phyloP scores from a whole-genome alignment of 1,140 invertebrate species.

The Pteromalus puparum region DNA sequence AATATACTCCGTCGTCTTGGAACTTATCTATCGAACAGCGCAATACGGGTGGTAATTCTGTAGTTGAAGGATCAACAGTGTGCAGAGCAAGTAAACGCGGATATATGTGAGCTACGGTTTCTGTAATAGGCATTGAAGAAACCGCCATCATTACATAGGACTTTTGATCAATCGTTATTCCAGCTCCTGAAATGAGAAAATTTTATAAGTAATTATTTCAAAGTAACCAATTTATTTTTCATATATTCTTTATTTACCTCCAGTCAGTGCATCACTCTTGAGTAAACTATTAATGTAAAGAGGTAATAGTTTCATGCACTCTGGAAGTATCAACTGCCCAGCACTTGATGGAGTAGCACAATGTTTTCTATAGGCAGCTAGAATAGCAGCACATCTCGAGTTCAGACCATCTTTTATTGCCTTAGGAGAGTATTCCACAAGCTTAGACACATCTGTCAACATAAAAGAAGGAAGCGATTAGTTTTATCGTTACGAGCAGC shows the following conservation, averaged over 20 bases:
- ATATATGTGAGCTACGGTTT: constrained; percentile 91
- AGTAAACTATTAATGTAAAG: constrained; percentile 95
- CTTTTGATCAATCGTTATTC: constrained; percentile 92
- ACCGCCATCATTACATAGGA: constrained; percentile 92
- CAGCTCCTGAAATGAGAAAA: constrained; percentile 76
- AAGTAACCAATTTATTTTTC: not conserved
- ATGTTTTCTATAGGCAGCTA: constrained; percentile 95
- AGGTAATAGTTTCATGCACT: constrained; percentile 97
- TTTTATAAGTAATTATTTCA: not conserved
- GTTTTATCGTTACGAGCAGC: not conserved
- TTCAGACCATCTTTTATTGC: constrained; percentile 85
- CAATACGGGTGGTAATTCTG: constrained; percentile 79
- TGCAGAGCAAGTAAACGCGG: constrained; percentile 90
- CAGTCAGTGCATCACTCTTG: constrained; percentile 93
- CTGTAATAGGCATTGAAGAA: constrained; percentile 87
- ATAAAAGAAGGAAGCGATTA: not conserved
- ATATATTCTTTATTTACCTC: constrained; percentile 78
- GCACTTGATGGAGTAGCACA: constrained; percentile 93
- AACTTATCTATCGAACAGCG: constrained; percentile 93
- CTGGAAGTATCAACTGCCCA: constrained; percentile 97
- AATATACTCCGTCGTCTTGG: constrained; percentile 89
- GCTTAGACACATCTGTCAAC: constrained; percentile 80
- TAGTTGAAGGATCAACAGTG: constrained; percentile 75
- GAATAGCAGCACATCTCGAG: constrained; percentile 88
- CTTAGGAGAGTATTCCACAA: constrained; percentile 86